Percentiles rank a stretch among this genome's conserved stretches.
These are phyloP conservation scores for Drosophila tani DNA, from an alignment of 1,140 invertebrate genomes.

Conservation along the genomic window DNA sequence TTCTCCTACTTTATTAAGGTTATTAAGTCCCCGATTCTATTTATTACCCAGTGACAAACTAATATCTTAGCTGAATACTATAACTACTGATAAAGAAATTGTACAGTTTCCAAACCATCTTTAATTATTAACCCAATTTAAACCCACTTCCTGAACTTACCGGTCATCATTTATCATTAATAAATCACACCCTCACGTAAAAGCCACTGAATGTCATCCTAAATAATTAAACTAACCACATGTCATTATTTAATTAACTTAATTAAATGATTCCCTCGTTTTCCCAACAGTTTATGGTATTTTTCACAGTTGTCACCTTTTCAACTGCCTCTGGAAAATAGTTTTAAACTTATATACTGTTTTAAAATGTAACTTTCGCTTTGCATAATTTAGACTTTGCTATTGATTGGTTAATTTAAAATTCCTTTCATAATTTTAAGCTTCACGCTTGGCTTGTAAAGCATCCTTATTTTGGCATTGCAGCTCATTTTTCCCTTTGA, in stretches of 20 bases:
- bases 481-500: constrained; percentile 16
- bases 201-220: too few species aligned
- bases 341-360: neutral
- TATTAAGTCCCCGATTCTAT: too few species aligned
- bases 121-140: neutral
- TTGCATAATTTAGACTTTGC: constrained; percentile 1
- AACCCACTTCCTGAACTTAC: too few species aligned
- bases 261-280: neutral
- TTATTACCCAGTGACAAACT: neutral
- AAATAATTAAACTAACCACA: neutral
- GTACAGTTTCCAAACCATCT: neutral
- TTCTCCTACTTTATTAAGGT: too few species aligned
- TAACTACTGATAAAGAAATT: too few species aligned
- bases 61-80: neutral
- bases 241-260: neutral
- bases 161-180: neutral
- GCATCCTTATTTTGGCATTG: neutral
- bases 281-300: neutral
- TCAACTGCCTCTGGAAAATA: neutral
- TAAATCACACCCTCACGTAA: neutral
- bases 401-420: constrained; percentile 15
- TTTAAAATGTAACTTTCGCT: neutral
- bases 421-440: constrained; percentile 3
- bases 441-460: neutral
- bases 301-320: neutral